These are phyloP conservation scores for Tinea trinotella DNA, from an alignment of 2,888 invertebrate species.

Conservation along the genomic window DNA sequence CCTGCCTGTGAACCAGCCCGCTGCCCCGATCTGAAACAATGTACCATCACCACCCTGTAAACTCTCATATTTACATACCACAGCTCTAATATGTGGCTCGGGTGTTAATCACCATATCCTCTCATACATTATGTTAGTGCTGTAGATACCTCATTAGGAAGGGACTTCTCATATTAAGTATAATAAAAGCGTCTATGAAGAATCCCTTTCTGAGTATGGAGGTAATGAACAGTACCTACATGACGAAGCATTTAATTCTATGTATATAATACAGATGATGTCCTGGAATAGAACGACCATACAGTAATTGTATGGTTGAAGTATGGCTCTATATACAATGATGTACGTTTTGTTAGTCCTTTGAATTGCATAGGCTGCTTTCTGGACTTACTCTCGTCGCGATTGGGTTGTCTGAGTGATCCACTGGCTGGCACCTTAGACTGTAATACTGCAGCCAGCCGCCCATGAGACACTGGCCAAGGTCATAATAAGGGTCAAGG, in stretches of 20 bases:
- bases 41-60: slow-evolving; percentile 59
- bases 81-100: neutral
- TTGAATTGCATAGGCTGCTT: slow-evolving; percentile 31
- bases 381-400: slow-evolving; percentile 85
- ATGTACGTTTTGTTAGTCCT: slow-evolving; percentile 48
- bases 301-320: slow-evolving; percentile 4
- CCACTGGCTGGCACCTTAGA: slow-evolving; percentile 92
- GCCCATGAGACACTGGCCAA: slow-evolving; percentile 84
- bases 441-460: slow-evolving; percentile 94
- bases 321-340: slow-evolving; percentile 60
- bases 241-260: neutral
- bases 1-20: slow-evolving; percentile 95
- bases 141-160: neutral
- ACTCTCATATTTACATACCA: slow-evolving; percentile 33
- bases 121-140: neutral
- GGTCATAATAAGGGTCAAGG: slow-evolving; percentile 3
- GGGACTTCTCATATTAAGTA: too few relatives aligned
- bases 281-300: neutral
- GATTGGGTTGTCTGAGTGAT: slow-evolving; percentile 84
- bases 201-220: too few relatives aligned
- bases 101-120: slow-evolving; percentile 17
- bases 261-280: slow-evolving; percentile 1
- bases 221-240: neutral
- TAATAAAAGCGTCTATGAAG: too few relatives aligned
- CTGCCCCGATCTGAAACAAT: slow-evolving; percentile 87